Base-by-base conservation (phyloP, 2,797 vertebrate species). In the Tadarida brasiliensis region DNA sequence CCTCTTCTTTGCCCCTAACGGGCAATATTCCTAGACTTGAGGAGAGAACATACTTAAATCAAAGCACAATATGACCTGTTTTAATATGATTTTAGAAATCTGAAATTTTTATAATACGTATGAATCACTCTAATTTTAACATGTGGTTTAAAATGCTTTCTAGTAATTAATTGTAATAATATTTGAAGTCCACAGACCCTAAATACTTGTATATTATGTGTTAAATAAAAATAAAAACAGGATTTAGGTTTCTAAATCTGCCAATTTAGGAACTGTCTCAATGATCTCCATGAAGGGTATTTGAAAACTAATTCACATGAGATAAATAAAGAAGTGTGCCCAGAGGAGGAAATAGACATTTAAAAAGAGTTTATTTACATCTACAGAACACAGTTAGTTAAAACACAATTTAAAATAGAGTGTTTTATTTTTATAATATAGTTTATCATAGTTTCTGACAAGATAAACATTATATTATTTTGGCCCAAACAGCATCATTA, bases 61-160 rank as follows among this genome's bases (percentile, higher is more conserved):
- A 87, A 77, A 85, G 56, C 19, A 87, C 3, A 0, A 63, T 63
- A 77, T 81, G 56, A 93, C 71, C 26, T 90, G 11, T 24, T 91
- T 77, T 68, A 84, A 87, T 96, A 47, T 85, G 11, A 90, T 87
- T 93, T 73, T 92, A 35, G 9, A 96, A 96, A 80, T 96, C 94
- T 30, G 56, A 93, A 91, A 49, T 93, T 94, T 77, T 86, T 92
- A 88, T 96, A 94, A 81, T 39, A 83, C 12, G 51, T 71, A 87
- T 92, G 71, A 97, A 84, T 94, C 85, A 86, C 39, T 76, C 16
- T 54, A 65, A 28, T 59, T 91, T 86, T 89, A 89, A 94, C 67
- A 77, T 77, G 14, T 83, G 67, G 17, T n/a, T 81, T 71, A 74
- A 94, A 80, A 82, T 93, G 33, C 10, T 74, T 54, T 71, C 28